These are phyloP conservation scores for Gonioctena quinquepunctata DNA, from an alignment of 1,140 invertebrate genomes.

Conservation along the genomic window DNA sequence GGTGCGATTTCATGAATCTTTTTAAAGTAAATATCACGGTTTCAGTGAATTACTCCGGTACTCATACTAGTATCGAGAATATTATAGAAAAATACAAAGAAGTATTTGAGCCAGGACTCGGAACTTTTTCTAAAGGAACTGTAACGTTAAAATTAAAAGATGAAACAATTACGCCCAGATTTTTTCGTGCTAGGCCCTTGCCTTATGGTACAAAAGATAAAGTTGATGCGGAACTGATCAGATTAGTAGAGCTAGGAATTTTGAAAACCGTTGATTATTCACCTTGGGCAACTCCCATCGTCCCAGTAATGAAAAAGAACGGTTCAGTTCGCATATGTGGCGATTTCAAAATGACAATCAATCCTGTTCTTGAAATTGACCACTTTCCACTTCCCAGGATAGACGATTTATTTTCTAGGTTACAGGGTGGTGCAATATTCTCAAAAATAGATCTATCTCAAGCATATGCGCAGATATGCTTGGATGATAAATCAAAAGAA, in stretches of 20 bases:
- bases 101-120: neutral
- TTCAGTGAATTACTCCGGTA: neutral
- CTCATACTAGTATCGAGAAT: neutral
- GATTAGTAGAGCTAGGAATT: slow-evolving; percentile 3
- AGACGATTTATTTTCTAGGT: slow-evolving; percentile 51
- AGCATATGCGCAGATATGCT: slow-evolving; percentile 55
- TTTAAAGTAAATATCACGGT: neutral
- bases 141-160: slow-evolving; percentile 3
- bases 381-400: slow-evolving; percentile 59
- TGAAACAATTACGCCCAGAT: neutral
- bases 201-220: slow-evolving; percentile 8
- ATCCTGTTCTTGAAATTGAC: slow-evolving; percentile 44
- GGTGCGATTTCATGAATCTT: slow-evolving; percentile 11
- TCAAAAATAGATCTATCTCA: slow-evolving; percentile 51
- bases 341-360: slow-evolving; percentile 55
- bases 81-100: slow-evolving; percentile 1
- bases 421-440: slow-evolving; percentile 49
- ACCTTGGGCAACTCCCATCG: slow-evolving; percentile 54
- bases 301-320: slow-evolving; percentile 56
- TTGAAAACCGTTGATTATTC: slow-evolving; percentile 12
- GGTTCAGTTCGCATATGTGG: slow-evolving; percentile 55
- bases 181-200: slow-evolving; percentile 20
- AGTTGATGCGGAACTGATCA: slow-evolving; percentile 17
- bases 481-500: slow-evolving; percentile 1
- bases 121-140: slow-evolving; percentile 1